Percentiles rank a stretch among this genome's conserved stretches.
Evolutionary conservation across 2,888 invertebrate genomes (phyloP).

Genomic region (Calameuta pallipes): DNA sequence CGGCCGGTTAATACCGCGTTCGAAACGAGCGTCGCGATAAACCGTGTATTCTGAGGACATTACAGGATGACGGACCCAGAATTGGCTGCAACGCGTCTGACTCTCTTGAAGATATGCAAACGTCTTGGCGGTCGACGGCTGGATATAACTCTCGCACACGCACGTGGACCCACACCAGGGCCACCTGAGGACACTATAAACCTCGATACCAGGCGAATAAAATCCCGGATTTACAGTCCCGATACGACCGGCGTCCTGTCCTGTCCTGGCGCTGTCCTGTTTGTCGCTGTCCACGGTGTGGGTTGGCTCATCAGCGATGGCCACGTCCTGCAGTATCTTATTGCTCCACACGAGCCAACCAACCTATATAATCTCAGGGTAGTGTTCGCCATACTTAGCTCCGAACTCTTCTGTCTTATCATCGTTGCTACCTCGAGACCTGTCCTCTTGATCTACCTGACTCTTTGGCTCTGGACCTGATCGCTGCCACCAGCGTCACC

Average conservation of each 20-base stretch:
- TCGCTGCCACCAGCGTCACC: conserved; percentile 26
- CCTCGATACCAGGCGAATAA: conserved; percentile 65
- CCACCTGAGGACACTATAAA: conserved; percentile 63
- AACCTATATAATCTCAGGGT: conserved; percentile 19
- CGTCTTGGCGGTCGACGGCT: conserved; percentile 57
- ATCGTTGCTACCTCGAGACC: conserved; percentile 7
- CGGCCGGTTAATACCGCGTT: conserved; percentile 51
- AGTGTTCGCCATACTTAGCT: conserved; percentile 30
- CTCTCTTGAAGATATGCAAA: conserved; percentile 58
- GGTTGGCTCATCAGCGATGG: conserved; percentile 62
- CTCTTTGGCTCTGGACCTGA: conserved; percentile 28
- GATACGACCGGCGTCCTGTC: conserved; percentile 54
- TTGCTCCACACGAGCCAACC: conserved; percentile 24
- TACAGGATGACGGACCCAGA: conserved; percentile 44
- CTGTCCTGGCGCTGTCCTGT: conserved; percentile 49
- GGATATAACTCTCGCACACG: conserved; percentile 59
- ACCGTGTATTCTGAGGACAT: conserved; percentile 15
- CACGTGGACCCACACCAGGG: conserved; percentile 35
- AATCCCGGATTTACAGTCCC: conserved; percentile 65
- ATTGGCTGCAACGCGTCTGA: conserved; percentile 17
- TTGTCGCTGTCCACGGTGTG: conserved; percentile 60
- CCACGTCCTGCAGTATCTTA: conserved; percentile 50
- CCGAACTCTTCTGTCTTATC: conserved; percentile 40
- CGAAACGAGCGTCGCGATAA: conserved; percentile 28
- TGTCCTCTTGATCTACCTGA: not conserved